Evolutionary conservation across 2,888 invertebrate species (phyloP).

Genomic region (Drosophila mimetica): DNA sequence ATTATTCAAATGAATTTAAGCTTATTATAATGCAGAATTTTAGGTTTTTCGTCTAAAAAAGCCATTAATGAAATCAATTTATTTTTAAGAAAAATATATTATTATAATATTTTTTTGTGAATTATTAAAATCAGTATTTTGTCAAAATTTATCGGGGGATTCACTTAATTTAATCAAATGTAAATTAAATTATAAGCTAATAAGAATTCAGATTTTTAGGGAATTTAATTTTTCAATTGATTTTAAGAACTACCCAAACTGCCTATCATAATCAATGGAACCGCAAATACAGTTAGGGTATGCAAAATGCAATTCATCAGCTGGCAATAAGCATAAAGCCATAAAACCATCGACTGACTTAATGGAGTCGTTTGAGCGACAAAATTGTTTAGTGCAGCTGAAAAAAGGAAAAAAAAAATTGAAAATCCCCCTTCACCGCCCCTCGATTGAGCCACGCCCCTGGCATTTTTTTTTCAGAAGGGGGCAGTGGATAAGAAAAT

Average conservation of each 20-base stretch:
- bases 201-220: too few relatives aligned
- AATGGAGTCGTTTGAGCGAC: slow-evolving; percentile 66
- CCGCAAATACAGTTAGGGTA: slow-evolving; percentile 4
- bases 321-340: slow-evolving; percentile 60
- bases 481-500: slow-evolving; percentile 15
- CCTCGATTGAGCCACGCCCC: slow-evolving; percentile 40
- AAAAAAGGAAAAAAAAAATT: slow-evolving; percentile 2
- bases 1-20: too few relatives aligned
- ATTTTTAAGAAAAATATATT: too few relatives aligned
- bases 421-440: slow-evolving; percentile 6
- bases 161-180: too few relatives aligned
- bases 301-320: slow-evolving; percentile 64
- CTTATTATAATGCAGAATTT: too few relatives aligned
- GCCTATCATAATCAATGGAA: not conserved
- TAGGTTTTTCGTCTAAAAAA: too few relatives aligned
- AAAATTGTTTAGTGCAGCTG: slow-evolving; percentile 51
- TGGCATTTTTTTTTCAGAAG: slow-evolving; percentile 25
- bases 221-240: too few relatives aligned
- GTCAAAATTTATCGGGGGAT: too few relatives aligned
- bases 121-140: too few relatives aligned
- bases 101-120: too few relatives aligned
- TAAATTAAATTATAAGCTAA: too few relatives aligned
- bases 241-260: not conserved
- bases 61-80: too few relatives aligned
- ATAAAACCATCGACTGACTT: slow-evolving; percentile 49